Base-by-base conservation (phyloP, 1,140 invertebrate species). In the Telenomus remus region DNA sequence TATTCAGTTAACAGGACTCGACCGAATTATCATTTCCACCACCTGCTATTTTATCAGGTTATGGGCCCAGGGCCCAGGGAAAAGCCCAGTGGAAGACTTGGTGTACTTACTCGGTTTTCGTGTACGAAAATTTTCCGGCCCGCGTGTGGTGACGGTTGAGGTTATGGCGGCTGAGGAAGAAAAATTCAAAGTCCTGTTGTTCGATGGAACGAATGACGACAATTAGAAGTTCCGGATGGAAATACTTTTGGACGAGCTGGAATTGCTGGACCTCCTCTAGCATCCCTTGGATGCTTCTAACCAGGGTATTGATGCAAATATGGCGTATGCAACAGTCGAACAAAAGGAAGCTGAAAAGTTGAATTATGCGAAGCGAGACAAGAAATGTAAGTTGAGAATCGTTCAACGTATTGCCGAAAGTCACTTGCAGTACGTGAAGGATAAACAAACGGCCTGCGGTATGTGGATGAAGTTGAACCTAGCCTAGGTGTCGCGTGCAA, bases 401-500 rank as follows among this genome's bases (percentile, higher is more conserved):
- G 60, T 80, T 19, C 72, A 76, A 55, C 11, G 60, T 10, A 78
- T 81, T 10, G 72, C 69, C 0, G 76, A 81, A n/a, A 71, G 50
- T 27, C 76, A 81, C 47, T 11, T 79, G 37, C 72, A 79, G 56
- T 79, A 79, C 44, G 61, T 55, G 1, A 78, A 76, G 49, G 71
- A 78, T n/a, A 60, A 49, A 46, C 59, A 76, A 46, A 68, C 72
- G n/a, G 19, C 19, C 6, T 27, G 2, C 19, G 19, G 19, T 1
- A 27, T 27, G 19, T 27, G 19, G 6, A 27, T 3, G 19, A 27
- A 27, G 6, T 27, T 27, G 19, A 27, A 27, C 19, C 19, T 27
- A 3, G 19, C 19, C 19, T 3, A 6, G 19, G 19, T 6, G 19
- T 27, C 1, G 19, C 19, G 1, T 27, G 19, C 19, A 27, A 27